These are phyloP conservation scores for Entomyzon cyanotis DNA, from an alignment of 2,113 vertebrate genomes.

Conservation along the genomic window DNA sequence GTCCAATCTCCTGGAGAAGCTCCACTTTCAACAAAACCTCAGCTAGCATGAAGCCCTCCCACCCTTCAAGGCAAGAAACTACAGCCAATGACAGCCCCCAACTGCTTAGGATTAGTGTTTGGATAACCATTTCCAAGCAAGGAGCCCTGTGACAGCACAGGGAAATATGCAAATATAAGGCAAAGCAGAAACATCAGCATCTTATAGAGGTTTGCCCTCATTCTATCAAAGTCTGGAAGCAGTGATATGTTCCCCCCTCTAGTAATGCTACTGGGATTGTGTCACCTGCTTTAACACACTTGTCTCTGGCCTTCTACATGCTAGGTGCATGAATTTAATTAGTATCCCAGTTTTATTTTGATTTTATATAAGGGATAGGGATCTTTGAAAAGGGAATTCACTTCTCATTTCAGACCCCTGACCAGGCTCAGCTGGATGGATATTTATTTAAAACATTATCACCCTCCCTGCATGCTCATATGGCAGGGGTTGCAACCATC, in stretches of 20 bases:
- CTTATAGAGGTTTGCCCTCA: constrained; percentile 8
- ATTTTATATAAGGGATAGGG: background rate
- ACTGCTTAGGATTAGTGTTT: background rate
- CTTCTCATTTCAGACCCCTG: background rate
- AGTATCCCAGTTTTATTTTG: background rate
- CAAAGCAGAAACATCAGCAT: background rate
- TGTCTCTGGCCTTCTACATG: background rate
- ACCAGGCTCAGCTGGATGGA: background rate
- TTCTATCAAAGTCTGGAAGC: constrained; percentile 31
- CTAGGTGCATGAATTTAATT: background rate
- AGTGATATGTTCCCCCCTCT: background rate
- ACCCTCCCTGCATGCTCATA: background rate
- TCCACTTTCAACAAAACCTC: background rate
- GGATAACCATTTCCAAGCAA: background rate
- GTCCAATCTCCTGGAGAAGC: background rate
- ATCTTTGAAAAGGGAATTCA: background rate
- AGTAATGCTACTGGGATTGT: background rate
- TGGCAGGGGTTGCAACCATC: background rate
- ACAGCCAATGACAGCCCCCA: background rate
- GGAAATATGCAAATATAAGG: constrained; percentile 19
- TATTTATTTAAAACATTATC: background rate
- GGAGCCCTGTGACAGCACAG: background rate
- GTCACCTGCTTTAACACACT: background rate
- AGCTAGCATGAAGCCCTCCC: background rate
- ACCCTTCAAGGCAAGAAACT: background rate